phyloP scores from a whole-genome alignment of 2,888 invertebrate species.

The Anticlea derivata region DNA sequence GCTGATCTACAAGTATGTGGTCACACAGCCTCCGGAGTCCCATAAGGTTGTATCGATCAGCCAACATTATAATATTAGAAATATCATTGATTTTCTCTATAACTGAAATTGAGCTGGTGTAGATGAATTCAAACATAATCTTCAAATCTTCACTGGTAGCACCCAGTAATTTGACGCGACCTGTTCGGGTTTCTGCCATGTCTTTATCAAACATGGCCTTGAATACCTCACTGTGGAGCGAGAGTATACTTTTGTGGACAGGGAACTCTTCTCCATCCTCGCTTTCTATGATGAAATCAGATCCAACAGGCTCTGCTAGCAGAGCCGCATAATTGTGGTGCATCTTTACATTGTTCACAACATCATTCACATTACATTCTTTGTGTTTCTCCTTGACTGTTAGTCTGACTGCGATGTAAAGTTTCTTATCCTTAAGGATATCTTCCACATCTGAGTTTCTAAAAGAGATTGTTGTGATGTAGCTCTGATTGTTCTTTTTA shows the following conservation, averaged over 20 bases:
- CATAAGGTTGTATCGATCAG: slow-evolving; percentile 65
- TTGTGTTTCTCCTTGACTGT: neutral
- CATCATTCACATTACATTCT: slow-evolving; percentile 6
- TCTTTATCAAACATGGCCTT: slow-evolving; percentile 76
- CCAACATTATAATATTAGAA: slow-evolving; percentile 61
- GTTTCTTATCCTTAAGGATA: slow-evolving; percentile 54
- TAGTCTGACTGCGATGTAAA: slow-evolving; percentile 54
- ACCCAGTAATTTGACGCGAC: slow-evolving; percentile 64
- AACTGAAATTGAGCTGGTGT: slow-evolving; percentile 65
- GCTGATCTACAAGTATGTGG: slow-evolving; percentile 55
- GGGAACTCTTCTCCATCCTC: slow-evolving; percentile 63
- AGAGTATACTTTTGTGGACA: slow-evolving; percentile 64
- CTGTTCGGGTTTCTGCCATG: slow-evolving; percentile 70
- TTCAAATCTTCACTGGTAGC: slow-evolving; percentile 62
- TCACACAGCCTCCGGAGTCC: slow-evolving; percentile 62
- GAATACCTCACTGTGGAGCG: slow-evolving; percentile 71
- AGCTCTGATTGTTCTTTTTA: slow-evolving; percentile 31
- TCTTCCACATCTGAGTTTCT: slow-evolving; percentile 58
- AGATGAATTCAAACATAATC: slow-evolving; percentile 66
- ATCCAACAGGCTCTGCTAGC: slow-evolving; percentile 60
- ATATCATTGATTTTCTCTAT: slow-evolving; percentile 59
- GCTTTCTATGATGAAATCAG: slow-evolving; percentile 72
- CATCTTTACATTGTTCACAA: slow-evolving; percentile 40
- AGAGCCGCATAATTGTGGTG: slow-evolving; percentile 62
- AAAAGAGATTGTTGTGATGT: slow-evolving; percentile 65